A percentile compares a stretch with the other conserved stretches of the same genome.
Evolutionary conservation across 2,888 invertebrate genomes (phyloP).

Genomic region (Nebria salina): DNA sequence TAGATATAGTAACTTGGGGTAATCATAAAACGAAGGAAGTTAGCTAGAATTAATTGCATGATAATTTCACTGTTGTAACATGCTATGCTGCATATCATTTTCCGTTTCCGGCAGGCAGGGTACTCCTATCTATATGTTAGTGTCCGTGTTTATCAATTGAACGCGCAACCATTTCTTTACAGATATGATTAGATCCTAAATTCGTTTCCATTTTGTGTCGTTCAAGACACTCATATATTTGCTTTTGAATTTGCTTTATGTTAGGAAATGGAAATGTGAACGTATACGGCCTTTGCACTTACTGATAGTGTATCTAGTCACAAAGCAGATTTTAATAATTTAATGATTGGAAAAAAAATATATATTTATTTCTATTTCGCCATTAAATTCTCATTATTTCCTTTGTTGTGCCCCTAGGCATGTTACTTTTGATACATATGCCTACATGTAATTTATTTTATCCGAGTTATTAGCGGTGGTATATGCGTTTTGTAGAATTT

Average conservation of each 20-base stretch:
- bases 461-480: constrained; percentile 24
- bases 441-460: constrained; percentile 26
- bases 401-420: constrained; percentile 39
- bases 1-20: not conserved
- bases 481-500: constrained; percentile 29
- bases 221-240: constrained; percentile 24
- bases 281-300: constrained; percentile 34
- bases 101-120: constrained; percentile 54
- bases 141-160: constrained; percentile 52
- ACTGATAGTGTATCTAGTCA: constrained; percentile 22
- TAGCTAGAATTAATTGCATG: constrained; percentile 13
- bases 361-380: constrained; percentile 19
- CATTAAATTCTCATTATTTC: constrained; percentile 46
- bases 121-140: constrained; percentile 33
- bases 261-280: constrained; percentile 11
- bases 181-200: constrained; percentile 28
- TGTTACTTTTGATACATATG: constrained; percentile 40
- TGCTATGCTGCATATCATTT: constrained; percentile 48
- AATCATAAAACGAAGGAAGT: constrained; percentile 6
- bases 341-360: constrained; percentile 42
- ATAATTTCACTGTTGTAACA: constrained; percentile 23
- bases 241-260: not conserved
- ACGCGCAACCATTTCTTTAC: constrained; percentile 50
- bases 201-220: not conserved
- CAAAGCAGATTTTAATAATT: constrained; percentile 46